Evolutionary conservation across 1,140 invertebrate species (phyloP).

Genomic region (Atta cephalotes): DNA sequence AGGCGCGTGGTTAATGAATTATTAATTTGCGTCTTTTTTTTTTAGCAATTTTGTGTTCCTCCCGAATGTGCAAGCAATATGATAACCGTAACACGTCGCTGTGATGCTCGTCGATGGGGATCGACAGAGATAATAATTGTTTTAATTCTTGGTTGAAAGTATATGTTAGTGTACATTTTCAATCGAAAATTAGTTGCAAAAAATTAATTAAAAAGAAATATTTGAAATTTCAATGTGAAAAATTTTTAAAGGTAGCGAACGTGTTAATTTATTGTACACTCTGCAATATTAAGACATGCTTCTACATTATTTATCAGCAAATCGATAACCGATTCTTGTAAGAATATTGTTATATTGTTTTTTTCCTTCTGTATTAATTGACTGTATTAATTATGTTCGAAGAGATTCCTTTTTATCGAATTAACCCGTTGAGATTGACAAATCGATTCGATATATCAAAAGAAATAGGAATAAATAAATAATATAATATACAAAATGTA

Average conservation of each 20-base stretch:
- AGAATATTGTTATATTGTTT: neutral
- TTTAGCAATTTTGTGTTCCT: neutral
- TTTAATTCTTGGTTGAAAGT: neutral
- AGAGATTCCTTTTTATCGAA: neutral
- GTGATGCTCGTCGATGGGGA: neutral
- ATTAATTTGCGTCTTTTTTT: slow-evolving; percentile 40
- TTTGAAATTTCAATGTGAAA: neutral
- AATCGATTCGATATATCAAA: neutral
- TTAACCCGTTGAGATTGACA: neutral
- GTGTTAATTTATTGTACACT: slow-evolving; percentile 4
- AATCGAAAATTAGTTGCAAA: neutral
- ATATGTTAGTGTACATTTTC: neutral
- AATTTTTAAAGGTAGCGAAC: neutral
- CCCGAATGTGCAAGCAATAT: slow-evolving; percentile 8
- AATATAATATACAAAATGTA: neutral
- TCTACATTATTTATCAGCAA: slow-evolving; percentile 35
- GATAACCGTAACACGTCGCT: slow-evolving; percentile 27
- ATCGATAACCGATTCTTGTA: slow-evolving; percentile 31
- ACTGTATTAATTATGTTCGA: slow-evolving; percentile 3
- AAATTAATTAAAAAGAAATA: neutral
- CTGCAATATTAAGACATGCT: neutral
- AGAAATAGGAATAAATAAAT: neutral
- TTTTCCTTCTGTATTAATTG: slow-evolving; percentile 11
- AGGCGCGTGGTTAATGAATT: slow-evolving; percentile 35
- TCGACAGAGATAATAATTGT: neutral